Conservation (phyloP, 2,113 vertebrate genomes). For the Saccopteryx leptura region DNA sequence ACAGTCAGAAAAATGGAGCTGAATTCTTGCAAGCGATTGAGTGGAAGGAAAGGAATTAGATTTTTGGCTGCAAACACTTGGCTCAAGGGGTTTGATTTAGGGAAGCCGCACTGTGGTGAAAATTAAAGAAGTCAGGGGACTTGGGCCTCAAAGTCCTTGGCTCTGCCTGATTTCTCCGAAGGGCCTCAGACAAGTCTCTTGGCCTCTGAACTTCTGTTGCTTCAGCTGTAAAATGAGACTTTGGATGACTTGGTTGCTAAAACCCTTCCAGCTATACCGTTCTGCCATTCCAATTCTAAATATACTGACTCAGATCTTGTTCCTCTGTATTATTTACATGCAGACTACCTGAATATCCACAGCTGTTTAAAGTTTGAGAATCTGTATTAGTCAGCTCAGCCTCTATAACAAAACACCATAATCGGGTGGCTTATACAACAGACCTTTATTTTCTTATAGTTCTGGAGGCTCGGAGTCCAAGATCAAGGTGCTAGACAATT, state of each 20-base stretch:
- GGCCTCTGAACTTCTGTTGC: constrained; percentile 38
- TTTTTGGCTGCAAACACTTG: constrained; percentile 45
- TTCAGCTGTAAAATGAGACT: constrained; percentile 28
- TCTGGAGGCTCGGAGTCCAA: not conserved
- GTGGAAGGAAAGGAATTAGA: constrained; percentile 8
- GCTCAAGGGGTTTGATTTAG: constrained; percentile 15
- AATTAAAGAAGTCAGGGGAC: constrained; percentile 45
- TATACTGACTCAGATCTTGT: not conserved
- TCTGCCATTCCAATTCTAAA: not conserved
- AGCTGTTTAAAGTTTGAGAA: not conserved
- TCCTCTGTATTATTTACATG: not conserved
- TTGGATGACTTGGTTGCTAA: not conserved
- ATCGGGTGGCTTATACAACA: not conserved
- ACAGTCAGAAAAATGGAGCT: constrained; percentile 38
- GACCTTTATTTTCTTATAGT: constrained; percentile 9
- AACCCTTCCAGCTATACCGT: not conserved
- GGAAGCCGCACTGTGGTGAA: not conserved
- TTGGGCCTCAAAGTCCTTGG: not conserved
- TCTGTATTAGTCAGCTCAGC: not conserved
- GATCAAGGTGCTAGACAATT: not conserved
- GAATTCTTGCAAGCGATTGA: constrained; percentile 61
- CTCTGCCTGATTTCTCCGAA: constrained; percentile 51
- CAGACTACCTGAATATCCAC: not conserved
- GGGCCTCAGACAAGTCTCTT: constrained; percentile 3
- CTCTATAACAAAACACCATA: not conserved